Conservation (phyloP, 2,113 vertebrate species). For the Mustelus asterias region DNA sequence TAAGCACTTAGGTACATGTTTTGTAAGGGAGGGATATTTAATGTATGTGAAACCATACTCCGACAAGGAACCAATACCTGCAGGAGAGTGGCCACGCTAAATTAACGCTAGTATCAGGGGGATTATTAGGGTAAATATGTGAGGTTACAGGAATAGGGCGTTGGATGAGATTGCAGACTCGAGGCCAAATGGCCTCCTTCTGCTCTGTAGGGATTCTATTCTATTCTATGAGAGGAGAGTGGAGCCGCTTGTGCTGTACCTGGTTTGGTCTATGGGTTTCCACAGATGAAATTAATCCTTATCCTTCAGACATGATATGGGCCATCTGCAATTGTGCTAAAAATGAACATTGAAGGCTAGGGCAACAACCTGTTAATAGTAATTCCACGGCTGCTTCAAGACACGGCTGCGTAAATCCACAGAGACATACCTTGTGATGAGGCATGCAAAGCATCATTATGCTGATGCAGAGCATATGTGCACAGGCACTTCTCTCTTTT, state of each 20-base stretch:
- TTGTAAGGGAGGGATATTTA: background rate
- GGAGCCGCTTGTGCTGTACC: background rate
- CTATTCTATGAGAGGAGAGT: background rate
- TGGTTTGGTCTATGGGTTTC: background rate
- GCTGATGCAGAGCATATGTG: background rate
- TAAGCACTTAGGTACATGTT: background rate
- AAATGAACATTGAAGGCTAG: background rate
- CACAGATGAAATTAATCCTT: background rate
- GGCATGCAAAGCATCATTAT: background rate
- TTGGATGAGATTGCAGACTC: too few species aligned
- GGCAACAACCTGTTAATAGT: background rate
- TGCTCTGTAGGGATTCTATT: too few species aligned
- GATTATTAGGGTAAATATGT: too few species aligned
- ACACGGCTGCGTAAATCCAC: background rate
- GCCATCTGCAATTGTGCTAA: background rate
- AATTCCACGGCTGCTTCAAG: background rate
- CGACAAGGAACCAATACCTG: background rate
- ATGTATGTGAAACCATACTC: background rate
- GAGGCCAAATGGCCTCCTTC: too few species aligned
- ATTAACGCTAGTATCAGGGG: too few species aligned
- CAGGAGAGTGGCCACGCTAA: too few species aligned
- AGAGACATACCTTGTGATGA: background rate
- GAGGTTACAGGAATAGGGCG: too few species aligned
- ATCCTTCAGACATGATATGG: background rate
- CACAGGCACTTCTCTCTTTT: background rate